Base-by-base conservation (phyloP, 2,113 vertebrate species). In the Cygnus buccinator region DNA sequence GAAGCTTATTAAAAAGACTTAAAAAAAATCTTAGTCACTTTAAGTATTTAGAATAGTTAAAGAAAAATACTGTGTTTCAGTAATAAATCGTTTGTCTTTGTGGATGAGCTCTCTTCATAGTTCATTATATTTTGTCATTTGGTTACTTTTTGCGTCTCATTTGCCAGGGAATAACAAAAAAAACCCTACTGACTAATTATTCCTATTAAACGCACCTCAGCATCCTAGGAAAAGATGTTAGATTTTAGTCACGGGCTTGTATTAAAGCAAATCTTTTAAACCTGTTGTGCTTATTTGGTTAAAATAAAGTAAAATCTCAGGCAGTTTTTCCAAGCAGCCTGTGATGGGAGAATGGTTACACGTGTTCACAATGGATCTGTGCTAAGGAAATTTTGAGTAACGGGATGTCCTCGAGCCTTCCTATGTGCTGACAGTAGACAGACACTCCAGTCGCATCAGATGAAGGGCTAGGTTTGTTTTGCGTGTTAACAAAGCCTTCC, bases 381-480 rank as follows among this genome's bases (percentile, higher is more conserved):
- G 19, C 31, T 11, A 8, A 25, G 50, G 66, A 46, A 83, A 5
- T 48, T 62, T 6, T 4, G 41, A 68, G 26, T 43, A 67, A 37
- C 8, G 67, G 6, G 1, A 4, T 37, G 35, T 44, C 37, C 44
- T 59, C 1, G 4, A 29, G 55, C 46, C 66, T 28, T 68, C 22
- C 55, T 14, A 2, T 0, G 0, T 41, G 63, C 58, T 20, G 28
- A 17, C 37, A 28, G 44, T 14, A 18, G 63, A 70, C 57, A 55
- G 41, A 61, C 22, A 13, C 10, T 25, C 33, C 7, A 50, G 3
- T 37, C 5, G 1, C 20, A 7, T 16, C 33, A 0, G 0, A 1
- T 9, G 18, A 55, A 33, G 37, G 61, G 15, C 31, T 90, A 84
- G n/a, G 6, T 25, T 86, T 37, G n/a, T 14, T 84, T 29, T 37